Evolutionary conservation across 37 sponge, comb jelly and placozoan genomes (phyloP).

Genomic region (Halichondria panicea): DNA sequence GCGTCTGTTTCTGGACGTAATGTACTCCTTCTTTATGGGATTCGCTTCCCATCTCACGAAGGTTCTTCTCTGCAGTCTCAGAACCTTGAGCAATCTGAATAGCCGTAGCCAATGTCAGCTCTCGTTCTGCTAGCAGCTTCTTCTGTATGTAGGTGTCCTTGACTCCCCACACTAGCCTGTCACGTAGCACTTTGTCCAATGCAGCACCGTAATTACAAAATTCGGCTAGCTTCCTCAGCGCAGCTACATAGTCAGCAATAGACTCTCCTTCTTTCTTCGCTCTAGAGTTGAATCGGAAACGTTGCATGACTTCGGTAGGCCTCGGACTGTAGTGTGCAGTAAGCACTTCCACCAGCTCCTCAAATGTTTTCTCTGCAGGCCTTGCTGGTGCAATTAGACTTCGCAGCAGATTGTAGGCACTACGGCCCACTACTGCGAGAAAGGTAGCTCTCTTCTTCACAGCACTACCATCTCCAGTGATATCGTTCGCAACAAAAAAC

Average conservation of each 20-base stretch:
- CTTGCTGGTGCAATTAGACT: conserved; percentile 13
- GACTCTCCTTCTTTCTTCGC: conserved; percentile 25
- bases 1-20: too few species aligned
- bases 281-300: conserved; percentile 30
- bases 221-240: conserved; percentile 11
- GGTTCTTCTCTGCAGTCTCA: conserved; percentile 31
- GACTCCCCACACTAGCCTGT: conserved; percentile 40
- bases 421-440: not conserved
- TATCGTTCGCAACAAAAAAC: conserved; percentile 24
- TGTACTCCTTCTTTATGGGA: too few species aligned
- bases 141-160: conserved; percentile 7
- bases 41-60: conserved; percentile 3
- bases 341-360: conserved; percentile 9
- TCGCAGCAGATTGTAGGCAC: conserved; percentile 8
- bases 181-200: conserved; percentile 33
- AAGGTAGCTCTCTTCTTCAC: not conserved
- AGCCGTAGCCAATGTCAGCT: conserved; percentile 22
- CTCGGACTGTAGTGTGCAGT: conserved; percentile 25
- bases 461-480: not conserved
- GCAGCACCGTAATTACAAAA: conserved; percentile 22
- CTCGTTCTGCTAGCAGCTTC: conserved; percentile 3
- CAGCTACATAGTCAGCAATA: conserved; percentile 34
- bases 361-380: conserved; percentile 36
- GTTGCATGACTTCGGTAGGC: conserved; percentile 21
- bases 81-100: conserved; percentile 8